Evolutionary conservation across 2,113 vertebrate genomes (phyloP).

Genomic region (Phrynosoma platyrhinos): DNA sequence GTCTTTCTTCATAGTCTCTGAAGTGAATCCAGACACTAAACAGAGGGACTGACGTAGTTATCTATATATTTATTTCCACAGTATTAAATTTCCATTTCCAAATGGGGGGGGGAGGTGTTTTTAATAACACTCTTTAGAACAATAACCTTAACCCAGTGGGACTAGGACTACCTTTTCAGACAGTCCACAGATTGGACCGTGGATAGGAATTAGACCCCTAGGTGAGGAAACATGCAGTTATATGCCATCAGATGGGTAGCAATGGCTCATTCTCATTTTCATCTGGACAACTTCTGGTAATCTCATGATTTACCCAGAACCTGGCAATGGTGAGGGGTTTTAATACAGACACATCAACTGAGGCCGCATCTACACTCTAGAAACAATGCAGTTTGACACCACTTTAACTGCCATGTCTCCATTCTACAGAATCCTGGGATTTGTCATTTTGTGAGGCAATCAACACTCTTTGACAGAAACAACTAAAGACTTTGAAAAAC

Average conservation of each 20-base stretch:
- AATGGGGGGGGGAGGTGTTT: background rate
- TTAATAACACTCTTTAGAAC: background rate
- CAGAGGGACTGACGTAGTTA: background rate
- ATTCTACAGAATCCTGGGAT: no score
- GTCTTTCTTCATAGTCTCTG: background rate
- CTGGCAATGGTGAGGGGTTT: background rate
- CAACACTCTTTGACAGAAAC: no score
- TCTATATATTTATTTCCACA: conserved; percentile 10
- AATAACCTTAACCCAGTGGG: background rate
- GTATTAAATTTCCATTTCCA: background rate
- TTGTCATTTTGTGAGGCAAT: no score
- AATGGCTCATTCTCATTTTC: background rate
- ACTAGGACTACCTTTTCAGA: background rate
- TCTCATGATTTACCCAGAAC: background rate
- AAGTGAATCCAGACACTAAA: background rate
- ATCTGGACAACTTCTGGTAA: background rate
- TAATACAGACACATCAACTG: background rate
- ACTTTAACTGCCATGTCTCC: no score
- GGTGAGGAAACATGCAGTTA: background rate
- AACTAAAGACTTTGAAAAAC: no score
- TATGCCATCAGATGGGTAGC: background rate
- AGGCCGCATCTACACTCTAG: background rate
- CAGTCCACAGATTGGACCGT: background rate
- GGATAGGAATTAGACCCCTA: background rate
- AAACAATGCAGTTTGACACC: no score